Conservation (phyloP, 2,113 vertebrate species). For the Cyprinodon tularosa region DNA sequence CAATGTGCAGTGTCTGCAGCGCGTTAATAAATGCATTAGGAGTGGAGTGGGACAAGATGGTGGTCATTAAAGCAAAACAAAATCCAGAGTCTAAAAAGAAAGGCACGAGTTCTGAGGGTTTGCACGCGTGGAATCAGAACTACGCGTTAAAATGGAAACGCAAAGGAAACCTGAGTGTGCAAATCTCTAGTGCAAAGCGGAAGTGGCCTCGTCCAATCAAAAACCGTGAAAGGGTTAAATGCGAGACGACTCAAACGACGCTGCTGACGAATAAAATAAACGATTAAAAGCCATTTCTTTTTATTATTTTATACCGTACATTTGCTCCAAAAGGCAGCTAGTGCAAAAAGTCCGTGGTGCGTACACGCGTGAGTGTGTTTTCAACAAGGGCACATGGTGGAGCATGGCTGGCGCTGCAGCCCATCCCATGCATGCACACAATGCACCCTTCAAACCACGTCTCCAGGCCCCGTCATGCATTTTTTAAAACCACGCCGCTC, state of each 20-base stretch:
- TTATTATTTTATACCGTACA: neutral
- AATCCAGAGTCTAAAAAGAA: neutral
- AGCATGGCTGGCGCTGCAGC: conserved; percentile 59
- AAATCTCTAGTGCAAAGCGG: conserved; percentile 45
- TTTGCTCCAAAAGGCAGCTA: neutral
- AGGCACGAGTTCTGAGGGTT: neutral
- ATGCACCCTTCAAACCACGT: conserved; percentile 43
- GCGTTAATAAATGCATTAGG: too few relatives aligned
- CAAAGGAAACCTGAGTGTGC: conserved; percentile 2
- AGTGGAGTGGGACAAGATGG: too few relatives aligned
- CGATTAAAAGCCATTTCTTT: too few relatives aligned
- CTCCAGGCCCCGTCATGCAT: conserved; percentile 2
- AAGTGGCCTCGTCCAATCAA: conserved; percentile 69
- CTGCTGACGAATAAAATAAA: neutral
- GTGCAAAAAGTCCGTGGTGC: neutral
- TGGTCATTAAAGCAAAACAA: too few relatives aligned
- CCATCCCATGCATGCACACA: conserved; percentile 65
- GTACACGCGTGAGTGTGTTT: neutral
- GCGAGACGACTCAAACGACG: neutral
- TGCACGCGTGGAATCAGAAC: neutral
- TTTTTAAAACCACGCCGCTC: too few relatives aligned
- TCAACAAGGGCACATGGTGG: conserved; percentile 74
- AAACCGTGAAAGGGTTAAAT: conserved; percentile 58
- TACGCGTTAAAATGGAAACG: neutral
- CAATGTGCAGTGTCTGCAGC: too few relatives aligned